Conservation (phyloP, 1,140 invertebrate species). For the Pogonomyrmex californicus region DNA sequence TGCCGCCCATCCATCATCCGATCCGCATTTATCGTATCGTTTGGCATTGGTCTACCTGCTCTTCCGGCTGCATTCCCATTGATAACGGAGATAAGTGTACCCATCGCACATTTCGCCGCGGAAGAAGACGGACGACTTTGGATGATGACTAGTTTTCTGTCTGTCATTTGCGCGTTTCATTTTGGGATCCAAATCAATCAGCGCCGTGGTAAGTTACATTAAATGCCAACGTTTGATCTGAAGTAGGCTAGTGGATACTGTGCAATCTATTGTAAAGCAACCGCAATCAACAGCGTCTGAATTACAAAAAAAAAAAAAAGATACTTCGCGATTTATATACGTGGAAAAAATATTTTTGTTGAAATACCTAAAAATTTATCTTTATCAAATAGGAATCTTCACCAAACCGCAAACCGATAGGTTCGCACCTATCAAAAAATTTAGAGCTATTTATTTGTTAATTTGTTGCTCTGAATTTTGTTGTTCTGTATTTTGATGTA, state of each 20-base stretch:
- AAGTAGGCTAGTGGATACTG: background rate
- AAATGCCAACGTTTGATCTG: conserved; percentile 6
- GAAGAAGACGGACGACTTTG: conserved; percentile 75
- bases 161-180: conserved; percentile 56
- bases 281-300: background rate
- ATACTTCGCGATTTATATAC: background rate
- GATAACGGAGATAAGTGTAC: conserved; percentile 76
- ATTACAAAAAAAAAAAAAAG: background rate
- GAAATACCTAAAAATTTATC: no score
- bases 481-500: no score
- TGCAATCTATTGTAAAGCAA: background rate
- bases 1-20: conserved; percentile 76
- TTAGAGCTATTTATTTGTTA: no score
- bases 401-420: no score
- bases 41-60: conserved; percentile 71
- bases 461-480: no score
- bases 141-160: conserved; percentile 62
- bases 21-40: conserved; percentile 74
- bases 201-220: conserved; percentile 46
- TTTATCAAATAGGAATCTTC: no score
- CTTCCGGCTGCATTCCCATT: conserved; percentile 73
- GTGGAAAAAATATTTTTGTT: no score
- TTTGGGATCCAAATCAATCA: conserved; percentile 51
- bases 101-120: conserved; percentile 52
- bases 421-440: no score